Evolutionary conservation across 2,888 invertebrate species (phyloP).

Genomic region (Limenitis camilla): DNA sequence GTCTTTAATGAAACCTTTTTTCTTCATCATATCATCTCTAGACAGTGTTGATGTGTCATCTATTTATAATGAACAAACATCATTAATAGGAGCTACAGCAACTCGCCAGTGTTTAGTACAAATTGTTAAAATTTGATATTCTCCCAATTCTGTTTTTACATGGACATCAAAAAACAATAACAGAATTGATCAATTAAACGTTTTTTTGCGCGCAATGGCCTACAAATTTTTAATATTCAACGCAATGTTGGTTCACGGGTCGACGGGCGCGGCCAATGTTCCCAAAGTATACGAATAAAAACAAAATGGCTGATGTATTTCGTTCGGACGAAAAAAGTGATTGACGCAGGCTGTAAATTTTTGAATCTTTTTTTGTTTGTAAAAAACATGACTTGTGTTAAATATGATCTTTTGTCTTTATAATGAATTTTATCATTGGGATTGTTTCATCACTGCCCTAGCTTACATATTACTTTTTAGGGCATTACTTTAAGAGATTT

Average conservation of each 20-base stretch:
- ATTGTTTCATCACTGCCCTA: no score
- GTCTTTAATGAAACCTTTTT: no score
- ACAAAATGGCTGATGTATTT: constrained; percentile 36
- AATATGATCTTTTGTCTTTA: constrained; percentile 2
- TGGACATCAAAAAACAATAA: constrained; percentile 8
- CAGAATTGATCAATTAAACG: constrained; percentile 14
- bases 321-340: constrained; percentile 38
- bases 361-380: constrained; percentile 14
- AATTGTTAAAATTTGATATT: not conserved
- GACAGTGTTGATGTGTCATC: no score
- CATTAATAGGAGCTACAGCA: not conserved
- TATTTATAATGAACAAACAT: not conserved
- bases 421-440: not conserved
- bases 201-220: constrained; percentile 25
- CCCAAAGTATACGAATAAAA: constrained; percentile 36
- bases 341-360: constrained; percentile 32
- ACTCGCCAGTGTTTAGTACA: not conserved
- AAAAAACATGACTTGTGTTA: constrained; percentile 7
- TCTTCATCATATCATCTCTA: no score
- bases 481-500: no score
- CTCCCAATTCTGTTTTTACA: not conserved
- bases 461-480: no score
- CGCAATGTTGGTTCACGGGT: constrained; percentile 44
- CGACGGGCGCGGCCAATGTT: constrained; percentile 39
- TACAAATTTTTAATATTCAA: constrained; percentile 53